phyloP scores from a whole-genome alignment of 2,888 invertebrate species.

The Linyphia triangularis region DNA sequence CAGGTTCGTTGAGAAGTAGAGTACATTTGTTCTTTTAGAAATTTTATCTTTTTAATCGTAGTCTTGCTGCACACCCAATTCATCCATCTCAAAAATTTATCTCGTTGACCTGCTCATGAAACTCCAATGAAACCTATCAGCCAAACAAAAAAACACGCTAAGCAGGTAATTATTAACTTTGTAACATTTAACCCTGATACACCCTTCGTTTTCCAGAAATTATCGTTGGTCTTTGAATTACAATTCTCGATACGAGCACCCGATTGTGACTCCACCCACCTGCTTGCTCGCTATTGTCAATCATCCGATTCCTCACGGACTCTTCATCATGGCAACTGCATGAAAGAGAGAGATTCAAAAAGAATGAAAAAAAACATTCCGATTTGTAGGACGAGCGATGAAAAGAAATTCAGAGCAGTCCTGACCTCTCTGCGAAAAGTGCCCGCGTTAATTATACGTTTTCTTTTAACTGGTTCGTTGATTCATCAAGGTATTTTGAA shows the following conservation, averaged over 20 bases:
- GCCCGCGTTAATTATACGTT: constrained; percentile 27
- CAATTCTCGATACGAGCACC: constrained; percentile 1
- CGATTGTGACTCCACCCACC: constrained; percentile 44
- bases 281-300: constrained; percentile 16
- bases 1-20: too few species aligned
- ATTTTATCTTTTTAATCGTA: too few species aligned
- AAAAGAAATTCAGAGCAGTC: not conserved
- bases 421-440: not conserved
- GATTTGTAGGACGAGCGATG: not conserved
- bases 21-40: too few species aligned
- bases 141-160: not conserved
- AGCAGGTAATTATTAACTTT: constrained; percentile 15
- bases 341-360: not conserved
- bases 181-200: constrained; percentile 12
- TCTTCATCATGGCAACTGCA: not conserved
- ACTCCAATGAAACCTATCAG: not conserved
- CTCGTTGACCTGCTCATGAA: not conserved
- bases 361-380: too few species aligned
- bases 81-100: not conserved
- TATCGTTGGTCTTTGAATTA: not conserved
- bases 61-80: too few species aligned
- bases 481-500: not conserved
- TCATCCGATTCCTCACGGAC: constrained; percentile 22
- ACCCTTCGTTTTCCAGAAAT: constrained; percentile 16
- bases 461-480: constrained; percentile 4